Percentiles rank a stretch among this genome's conserved stretches.
phyloP scores from a whole-genome alignment of 2,888 invertebrate species.

The Tachina lurida region DNA sequence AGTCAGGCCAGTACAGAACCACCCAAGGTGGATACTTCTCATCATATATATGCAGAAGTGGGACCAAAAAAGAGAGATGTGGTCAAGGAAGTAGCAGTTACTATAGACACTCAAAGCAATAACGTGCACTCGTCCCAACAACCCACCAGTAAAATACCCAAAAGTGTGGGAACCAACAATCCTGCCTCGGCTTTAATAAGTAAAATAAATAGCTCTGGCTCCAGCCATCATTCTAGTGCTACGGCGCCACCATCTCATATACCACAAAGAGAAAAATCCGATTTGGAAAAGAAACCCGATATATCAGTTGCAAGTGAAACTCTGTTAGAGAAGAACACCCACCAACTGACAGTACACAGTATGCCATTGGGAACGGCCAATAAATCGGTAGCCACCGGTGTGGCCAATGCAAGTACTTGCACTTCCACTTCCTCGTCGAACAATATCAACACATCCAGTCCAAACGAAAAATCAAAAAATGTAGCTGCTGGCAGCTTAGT shows the following conservation, averaged over 20 bases:
- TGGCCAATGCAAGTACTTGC: slow-evolving; percentile 76
- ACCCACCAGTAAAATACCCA: slow-evolving; percentile 78
- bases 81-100: slow-evolving; percentile 73
- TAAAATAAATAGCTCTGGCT: slow-evolving; percentile 75
- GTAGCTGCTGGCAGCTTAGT: slow-evolving; percentile 78
- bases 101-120: slow-evolving; percentile 71
- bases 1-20: slow-evolving; percentile 84
- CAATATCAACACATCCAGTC: slow-evolving; percentile 74
- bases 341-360: slow-evolving; percentile 85
- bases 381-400: slow-evolving; percentile 81
- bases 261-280: slow-evolving; percentile 62
- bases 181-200: slow-evolving; percentile 76
- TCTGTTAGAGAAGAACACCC: slow-evolving; percentile 78
- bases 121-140: slow-evolving; percentile 24
- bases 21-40: slow-evolving; percentile 89
- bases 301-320: slow-evolving; percentile 80
- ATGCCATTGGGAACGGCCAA: slow-evolving; percentile 83
- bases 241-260: slow-evolving; percentile 36
- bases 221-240: neutral
- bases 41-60: slow-evolving; percentile 85
- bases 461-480: slow-evolving; percentile 80
- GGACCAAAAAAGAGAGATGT: slow-evolving; percentile 79
- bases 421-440: slow-evolving; percentile 61
- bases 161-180: slow-evolving; percentile 75
- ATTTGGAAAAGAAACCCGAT: slow-evolving; percentile 74